Conservation (phyloP, 2,888 invertebrate species). For the Drosophila koepferae region DNA sequence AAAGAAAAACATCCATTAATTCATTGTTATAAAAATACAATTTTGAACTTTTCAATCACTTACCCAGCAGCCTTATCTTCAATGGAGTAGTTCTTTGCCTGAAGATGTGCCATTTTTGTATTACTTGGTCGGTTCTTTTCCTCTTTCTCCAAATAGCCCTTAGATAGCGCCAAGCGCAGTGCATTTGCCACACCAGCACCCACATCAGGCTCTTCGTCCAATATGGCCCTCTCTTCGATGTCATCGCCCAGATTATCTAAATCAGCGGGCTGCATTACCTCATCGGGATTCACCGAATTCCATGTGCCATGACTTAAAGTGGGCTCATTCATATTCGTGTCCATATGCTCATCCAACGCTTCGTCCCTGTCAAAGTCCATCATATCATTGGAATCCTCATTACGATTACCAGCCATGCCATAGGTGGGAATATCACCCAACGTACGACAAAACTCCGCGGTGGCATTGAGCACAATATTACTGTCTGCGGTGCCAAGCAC, state of each 20-base stretch:
- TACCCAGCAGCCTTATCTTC: constrained; percentile 91
- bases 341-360: constrained; percentile 82
- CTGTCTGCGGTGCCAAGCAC: constrained; percentile 78
- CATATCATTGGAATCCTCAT: constrained; percentile 90
- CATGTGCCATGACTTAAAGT: constrained; percentile 89
- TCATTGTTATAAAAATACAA: fast-evolving
- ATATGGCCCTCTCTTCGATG: constrained; percentile 84
- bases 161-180: constrained; percentile 94
- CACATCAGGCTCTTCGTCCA: constrained; percentile 97
- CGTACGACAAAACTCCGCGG: constrained; percentile 98
- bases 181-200: constrained; percentile 97
- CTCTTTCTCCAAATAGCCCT: constrained; percentile 96
- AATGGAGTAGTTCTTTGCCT: constrained; percentile 92
- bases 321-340: constrained; percentile 85
- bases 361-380: constrained; percentile 85
- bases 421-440: constrained; percentile 98
- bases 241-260: constrained; percentile 86
- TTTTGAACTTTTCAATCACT: constrained; percentile 44
- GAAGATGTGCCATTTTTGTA: constrained; percentile 90
- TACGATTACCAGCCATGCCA: constrained; percentile 95
- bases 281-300: constrained; percentile 91
- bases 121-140: constrained; percentile 90
- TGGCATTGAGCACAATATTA: constrained; percentile 94
- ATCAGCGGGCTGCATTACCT: constrained; percentile 84
- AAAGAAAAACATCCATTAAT: constrained; percentile 42